These are phyloP conservation scores for Corythoichthys intestinalis DNA, from an alignment of 2,113 vertebrate genomes.

Conservation along the genomic window DNA sequence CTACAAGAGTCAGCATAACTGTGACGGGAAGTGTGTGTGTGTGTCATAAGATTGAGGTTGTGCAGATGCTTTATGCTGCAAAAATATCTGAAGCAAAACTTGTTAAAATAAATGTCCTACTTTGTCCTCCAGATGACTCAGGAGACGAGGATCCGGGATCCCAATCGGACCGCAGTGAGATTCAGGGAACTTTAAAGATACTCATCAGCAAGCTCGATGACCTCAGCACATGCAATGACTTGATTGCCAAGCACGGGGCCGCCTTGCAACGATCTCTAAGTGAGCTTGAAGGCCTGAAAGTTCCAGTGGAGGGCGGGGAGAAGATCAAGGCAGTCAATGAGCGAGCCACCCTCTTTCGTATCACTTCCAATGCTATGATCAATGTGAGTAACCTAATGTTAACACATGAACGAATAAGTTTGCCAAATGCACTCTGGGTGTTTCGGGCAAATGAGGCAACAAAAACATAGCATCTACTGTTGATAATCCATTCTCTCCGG, in stretches of 20 bases:
- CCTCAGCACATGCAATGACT: constrained; percentile 92
- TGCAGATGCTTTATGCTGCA: not conserved
- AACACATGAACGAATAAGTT: not conserved
- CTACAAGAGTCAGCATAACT: not conserved
- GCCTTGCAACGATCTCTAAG: constrained; percentile 93
- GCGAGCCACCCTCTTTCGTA: constrained; percentile 94
- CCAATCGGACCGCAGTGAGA: constrained; percentile 86
- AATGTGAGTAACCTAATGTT: constrained; percentile 65
- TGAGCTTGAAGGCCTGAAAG: constrained; percentile 86
- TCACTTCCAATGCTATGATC: constrained; percentile 99
- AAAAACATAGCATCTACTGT: too few relatives aligned
- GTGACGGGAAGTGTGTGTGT: not conserved
- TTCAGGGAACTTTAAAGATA: constrained; percentile 83
- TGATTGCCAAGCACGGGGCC: constrained; percentile 93
- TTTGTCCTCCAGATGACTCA: constrained; percentile 84
- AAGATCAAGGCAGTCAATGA: constrained; percentile 94
- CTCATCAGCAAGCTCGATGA: constrained; percentile 91
- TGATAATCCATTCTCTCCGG: too few relatives aligned
- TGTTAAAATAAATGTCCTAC: not conserved
- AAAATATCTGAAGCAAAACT: not conserved
- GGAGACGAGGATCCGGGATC: constrained; percentile 88
- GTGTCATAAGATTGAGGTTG: not conserved
- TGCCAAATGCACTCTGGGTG: not conserved
- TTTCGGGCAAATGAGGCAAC: too few relatives aligned
- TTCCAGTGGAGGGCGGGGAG: constrained; percentile 84